These are phyloP conservation scores for Riparia riparia DNA, from an alignment of 2,113 vertebrate species.

Conservation along the genomic window DNA sequence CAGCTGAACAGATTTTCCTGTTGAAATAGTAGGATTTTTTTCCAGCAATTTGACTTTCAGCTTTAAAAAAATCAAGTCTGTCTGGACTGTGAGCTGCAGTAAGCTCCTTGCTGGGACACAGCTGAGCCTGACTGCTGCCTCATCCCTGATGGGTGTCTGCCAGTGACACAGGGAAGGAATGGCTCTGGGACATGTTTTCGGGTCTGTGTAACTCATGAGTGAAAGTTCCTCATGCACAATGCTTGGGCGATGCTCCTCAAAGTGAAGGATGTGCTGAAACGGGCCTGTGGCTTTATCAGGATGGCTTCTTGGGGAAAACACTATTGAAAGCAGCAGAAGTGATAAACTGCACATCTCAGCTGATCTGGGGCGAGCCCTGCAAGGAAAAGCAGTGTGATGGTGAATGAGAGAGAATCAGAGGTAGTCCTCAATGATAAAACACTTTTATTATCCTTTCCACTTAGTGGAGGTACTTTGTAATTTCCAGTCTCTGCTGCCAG, in stretches of 20 bases:
- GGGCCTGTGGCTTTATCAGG: not conserved
- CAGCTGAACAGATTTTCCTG: constrained; percentile 17
- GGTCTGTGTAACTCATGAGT: not conserved
- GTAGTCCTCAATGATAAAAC: not conserved
- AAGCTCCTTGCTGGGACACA: not conserved
- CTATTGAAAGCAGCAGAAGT: not conserved
- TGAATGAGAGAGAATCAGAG: not conserved
- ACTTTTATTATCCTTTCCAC: not conserved
- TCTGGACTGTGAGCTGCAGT: not conserved
- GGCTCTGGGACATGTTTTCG: not conserved
- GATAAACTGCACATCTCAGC: not conserved
- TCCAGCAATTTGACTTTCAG: not conserved
- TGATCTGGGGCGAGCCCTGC: not conserved
- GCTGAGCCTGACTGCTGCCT: not conserved
- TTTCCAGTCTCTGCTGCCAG: not conserved
- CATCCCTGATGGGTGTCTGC: not conserved
- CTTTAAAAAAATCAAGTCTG: not conserved
- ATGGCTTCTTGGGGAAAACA: not conserved
- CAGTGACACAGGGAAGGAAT: not conserved
- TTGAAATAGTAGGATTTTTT: not conserved
- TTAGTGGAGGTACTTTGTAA: not conserved
- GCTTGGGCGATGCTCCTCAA: not conserved
- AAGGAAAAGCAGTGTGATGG: not conserved
- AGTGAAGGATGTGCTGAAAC: accelerated
- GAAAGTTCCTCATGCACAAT: not conserved